Conservation (phyloP, 2,888 invertebrate species). For the Drosophila neonasuta region DNA sequence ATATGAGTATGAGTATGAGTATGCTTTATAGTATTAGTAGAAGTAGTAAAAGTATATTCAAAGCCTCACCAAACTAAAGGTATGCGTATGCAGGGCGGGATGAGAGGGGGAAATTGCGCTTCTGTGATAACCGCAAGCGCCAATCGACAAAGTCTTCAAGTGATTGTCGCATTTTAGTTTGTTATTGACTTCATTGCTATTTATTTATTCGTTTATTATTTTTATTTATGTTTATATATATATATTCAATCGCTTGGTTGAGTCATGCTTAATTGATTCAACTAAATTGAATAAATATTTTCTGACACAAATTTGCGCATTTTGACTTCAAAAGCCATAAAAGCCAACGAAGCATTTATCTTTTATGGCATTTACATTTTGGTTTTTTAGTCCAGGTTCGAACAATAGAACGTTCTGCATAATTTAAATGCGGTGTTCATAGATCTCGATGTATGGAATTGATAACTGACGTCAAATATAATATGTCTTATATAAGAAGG, state of each 20-base stretch:
- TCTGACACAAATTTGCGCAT: slow-evolving; percentile 34
- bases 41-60: slow-evolving; percentile 19
- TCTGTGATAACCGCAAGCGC: slow-evolving; percentile 40
- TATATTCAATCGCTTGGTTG: slow-evolving; percentile 33
- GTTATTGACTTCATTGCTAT: slow-evolving; percentile 14
- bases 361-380: slow-evolving; percentile 33
- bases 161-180: slow-evolving; percentile 26
- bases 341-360: slow-evolving; percentile 14
- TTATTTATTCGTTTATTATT: slow-evolving; percentile 33
- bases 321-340: slow-evolving; percentile 8
- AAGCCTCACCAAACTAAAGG: slow-evolving; percentile 31
- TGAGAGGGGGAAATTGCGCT: slow-evolving; percentile 22
- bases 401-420: background rate
- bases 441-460: background rate
- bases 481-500: too few relatives aligned
- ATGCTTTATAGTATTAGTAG: background rate
- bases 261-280: slow-evolving; percentile 53
- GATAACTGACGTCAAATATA: background rate
- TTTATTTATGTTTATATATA: slow-evolving; percentile 26
- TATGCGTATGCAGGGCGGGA: slow-evolving; percentile 1
- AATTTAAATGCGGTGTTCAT: background rate
- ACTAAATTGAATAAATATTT: slow-evolving; percentile 35
- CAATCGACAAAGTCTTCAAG: slow-evolving; percentile 40
- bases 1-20: background rate
- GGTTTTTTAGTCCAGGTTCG: background rate